These are phyloP conservation scores for Chaitophorus viminalis DNA, from an alignment of 2,888 invertebrate genomes.

Conservation along the genomic window DNA sequence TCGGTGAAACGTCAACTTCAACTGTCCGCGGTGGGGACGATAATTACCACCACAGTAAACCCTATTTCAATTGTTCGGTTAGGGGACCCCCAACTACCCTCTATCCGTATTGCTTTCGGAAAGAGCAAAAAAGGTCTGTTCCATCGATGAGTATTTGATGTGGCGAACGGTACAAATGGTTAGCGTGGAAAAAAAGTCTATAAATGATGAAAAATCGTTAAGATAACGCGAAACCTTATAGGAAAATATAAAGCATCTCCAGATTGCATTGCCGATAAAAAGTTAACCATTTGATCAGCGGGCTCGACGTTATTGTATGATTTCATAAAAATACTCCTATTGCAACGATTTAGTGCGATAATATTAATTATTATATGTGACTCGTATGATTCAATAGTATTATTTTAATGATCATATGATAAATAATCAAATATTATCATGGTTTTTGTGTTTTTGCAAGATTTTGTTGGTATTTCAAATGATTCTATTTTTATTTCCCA, in stretches of 20 bases:
- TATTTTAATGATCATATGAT: background rate
- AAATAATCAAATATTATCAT: background rate
- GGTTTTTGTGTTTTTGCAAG: background rate
- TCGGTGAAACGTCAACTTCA: constrained; percentile 56
- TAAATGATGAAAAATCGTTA: background rate
- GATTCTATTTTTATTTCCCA: too few relatives aligned
- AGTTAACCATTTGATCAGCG: too few relatives aligned
- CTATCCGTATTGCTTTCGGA: background rate
- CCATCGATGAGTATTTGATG: constrained; percentile 40
- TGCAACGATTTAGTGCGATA: background rate
- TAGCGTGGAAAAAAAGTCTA: background rate
- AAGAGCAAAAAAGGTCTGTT: constrained; percentile 33
- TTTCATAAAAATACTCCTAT: background rate
- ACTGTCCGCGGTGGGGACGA: constrained; percentile 35
- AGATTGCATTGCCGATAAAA: too few relatives aligned
- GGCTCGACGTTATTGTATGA: background rate
- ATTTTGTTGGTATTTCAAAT: background rate
- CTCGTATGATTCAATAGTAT: background rate
- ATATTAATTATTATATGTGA: background rate
- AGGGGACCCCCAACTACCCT: background rate
- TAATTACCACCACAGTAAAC: constrained; percentile 44
- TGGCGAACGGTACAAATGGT: background rate
- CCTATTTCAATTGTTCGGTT: constrained; percentile 54
- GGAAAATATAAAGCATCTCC: background rate
- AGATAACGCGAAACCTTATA: background rate